phyloP scores from a whole-genome alignment of 2,888 invertebrate genomes.

The Dicranocentrus wangi region DNA sequence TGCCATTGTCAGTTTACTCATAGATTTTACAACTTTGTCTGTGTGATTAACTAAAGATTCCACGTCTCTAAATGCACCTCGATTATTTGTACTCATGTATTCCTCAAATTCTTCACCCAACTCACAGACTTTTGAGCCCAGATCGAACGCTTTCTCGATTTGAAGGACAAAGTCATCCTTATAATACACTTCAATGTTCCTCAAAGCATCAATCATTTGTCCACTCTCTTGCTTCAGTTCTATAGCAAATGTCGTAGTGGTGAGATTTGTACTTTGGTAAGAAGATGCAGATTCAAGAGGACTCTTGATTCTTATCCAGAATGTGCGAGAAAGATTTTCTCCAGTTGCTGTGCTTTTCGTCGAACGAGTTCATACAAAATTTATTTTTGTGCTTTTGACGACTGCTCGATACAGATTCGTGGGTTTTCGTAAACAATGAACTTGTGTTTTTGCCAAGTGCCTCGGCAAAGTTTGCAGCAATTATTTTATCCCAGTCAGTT shows the following conservation, averaged over 20 bases:
- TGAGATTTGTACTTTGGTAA: too few species aligned
- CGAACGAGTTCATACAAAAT: background rate
- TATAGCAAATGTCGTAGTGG: constrained; percentile 23
- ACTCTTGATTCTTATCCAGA: background rate
- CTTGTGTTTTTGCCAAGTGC: constrained; percentile 2
- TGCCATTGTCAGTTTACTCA: constrained; percentile 34
- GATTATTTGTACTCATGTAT: constrained; percentile 51
- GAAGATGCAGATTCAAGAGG: background rate
- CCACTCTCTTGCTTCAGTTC: constrained; percentile 27
- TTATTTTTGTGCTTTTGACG: background rate
- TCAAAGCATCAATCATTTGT: constrained; percentile 24
- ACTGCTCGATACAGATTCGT: background rate
- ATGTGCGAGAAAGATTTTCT: background rate
- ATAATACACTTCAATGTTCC: constrained; percentile 18
- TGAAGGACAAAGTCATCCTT: constrained; percentile 4
- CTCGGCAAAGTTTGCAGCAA: constrained; percentile 40
- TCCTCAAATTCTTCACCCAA: constrained; percentile 32
- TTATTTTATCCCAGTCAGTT: constrained; percentile 49
- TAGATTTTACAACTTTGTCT: constrained; percentile 35
- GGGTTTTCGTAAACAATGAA: background rate
- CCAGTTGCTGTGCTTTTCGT: background rate
- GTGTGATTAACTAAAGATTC: constrained; percentile 44
- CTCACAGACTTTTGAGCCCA: constrained; percentile 11
- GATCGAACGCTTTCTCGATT: constrained; percentile 22
- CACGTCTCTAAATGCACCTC: constrained; percentile 48